A percentile compares a stretch with the other conserved stretches of the same genome.
phyloP scores from a whole-genome alignment of 1,140 invertebrate species.

The Drosophila nigromelanica region DNA sequence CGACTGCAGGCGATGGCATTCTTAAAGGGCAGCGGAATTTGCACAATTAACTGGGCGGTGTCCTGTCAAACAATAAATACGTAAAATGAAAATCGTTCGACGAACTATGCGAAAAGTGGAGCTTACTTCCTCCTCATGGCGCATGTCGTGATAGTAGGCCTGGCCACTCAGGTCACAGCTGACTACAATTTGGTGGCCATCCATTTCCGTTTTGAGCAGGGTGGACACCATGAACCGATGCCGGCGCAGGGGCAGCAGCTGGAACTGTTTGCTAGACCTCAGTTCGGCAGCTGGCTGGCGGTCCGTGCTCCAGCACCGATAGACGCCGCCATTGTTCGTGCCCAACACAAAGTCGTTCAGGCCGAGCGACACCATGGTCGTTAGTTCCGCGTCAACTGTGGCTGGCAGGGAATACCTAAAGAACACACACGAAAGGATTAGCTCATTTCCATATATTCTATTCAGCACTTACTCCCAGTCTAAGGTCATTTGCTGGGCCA shows the following conservation, averaged over 20 bases:
- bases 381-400: conserved; percentile 48
- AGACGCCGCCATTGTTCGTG: conserved; percentile 69
- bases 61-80: conserved; percentile 48
- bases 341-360: conserved; percentile 69
- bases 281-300: conserved; percentile 33
- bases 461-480: conserved; percentile 69
- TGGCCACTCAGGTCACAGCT: conserved; percentile 81
- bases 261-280: conserved; percentile 53
- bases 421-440: background rate
- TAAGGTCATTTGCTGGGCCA: conserved; percentile 56
- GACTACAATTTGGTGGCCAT: conserved; percentile 53
- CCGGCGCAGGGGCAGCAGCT: conserved; percentile 53
- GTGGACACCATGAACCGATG: conserved; percentile 76
- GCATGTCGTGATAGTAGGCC: conserved; percentile 72
- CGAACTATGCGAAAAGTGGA: too few species aligned
- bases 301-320: conserved; percentile 56
- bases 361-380: conserved; percentile 58
- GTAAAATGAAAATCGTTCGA: background rate
- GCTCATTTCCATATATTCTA: background rate
- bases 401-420: conserved; percentile 55
- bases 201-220: conserved; percentile 45
- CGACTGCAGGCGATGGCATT: conserved; percentile 68
- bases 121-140: conserved; percentile 64
- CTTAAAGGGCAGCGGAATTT: conserved; percentile 80
- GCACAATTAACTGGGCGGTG: conserved; percentile 58